phyloP scores from a whole-genome alignment of 2,113 vertebrate genomes.

The Anser brachyrhynchus region DNA sequence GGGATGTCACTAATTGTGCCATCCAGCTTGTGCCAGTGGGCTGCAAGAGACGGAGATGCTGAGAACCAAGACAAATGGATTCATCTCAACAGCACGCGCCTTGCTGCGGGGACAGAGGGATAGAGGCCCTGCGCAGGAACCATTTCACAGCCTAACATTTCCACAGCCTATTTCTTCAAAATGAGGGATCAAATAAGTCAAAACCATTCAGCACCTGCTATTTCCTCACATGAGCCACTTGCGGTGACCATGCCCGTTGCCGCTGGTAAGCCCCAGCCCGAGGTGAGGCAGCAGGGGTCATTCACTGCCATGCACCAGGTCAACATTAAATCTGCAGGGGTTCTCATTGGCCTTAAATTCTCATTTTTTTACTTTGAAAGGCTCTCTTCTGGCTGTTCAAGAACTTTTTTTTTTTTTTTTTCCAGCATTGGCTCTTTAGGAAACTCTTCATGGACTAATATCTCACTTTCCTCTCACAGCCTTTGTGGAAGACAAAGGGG shows the following conservation, averaged over 20 bases:
- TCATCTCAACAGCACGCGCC: not conserved
- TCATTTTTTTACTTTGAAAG: not conserved
- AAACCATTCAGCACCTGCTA: not conserved
- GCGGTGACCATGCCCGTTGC: not conserved
- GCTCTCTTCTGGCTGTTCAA: not conserved
- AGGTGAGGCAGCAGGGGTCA: not conserved
- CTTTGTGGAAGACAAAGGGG: conserved; percentile 14
- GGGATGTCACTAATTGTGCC: not conserved
- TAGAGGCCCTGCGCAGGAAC: not conserved
- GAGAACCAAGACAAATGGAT: not conserved
- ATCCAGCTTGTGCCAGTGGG: not conserved
- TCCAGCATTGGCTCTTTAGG: not conserved
- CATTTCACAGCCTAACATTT: conserved; percentile 8
- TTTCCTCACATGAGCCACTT: not conserved
- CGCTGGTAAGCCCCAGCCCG: not conserved
- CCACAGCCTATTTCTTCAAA: conserved; percentile 24
- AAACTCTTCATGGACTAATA: not conserved
- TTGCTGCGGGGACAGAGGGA: not conserved
- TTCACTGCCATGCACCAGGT: not conserved
- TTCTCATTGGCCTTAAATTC: not conserved
- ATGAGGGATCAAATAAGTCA: not conserved
- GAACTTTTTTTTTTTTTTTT: not conserved
- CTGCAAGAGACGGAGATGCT: not conserved
- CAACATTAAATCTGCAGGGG: not conserved
- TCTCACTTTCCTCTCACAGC: not conserved